phyloP scores from a whole-genome alignment of 2,888 invertebrate genomes.

The Barypeithes pellucidus region DNA sequence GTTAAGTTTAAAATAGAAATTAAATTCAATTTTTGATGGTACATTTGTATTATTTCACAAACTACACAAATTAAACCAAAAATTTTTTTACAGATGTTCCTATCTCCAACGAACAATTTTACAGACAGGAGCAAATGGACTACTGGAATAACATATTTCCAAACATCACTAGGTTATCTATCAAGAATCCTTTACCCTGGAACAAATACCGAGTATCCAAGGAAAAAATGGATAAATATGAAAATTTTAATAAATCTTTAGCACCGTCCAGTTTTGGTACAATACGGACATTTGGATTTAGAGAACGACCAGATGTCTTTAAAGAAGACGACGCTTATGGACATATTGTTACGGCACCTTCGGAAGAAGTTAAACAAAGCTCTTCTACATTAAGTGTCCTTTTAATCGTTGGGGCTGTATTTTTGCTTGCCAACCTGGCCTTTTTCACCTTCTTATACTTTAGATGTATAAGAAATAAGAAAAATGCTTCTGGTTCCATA shows the following conservation, averaged over 20 bases:
- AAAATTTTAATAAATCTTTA: slow-evolving; percentile 58
- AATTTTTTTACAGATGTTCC: slow-evolving; percentile 78
- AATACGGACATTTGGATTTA: slow-evolving; percentile 17
- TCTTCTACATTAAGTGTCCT: slow-evolving; percentile 75
- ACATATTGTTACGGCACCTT: slow-evolving; percentile 67
- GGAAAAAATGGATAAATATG: slow-evolving; percentile 55
- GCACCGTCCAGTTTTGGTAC: slow-evolving; percentile 22
- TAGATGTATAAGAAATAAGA: slow-evolving; percentile 75
- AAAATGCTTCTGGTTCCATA: slow-evolving; percentile 62
- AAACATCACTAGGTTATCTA: slow-evolving; percentile 73
- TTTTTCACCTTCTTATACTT: slow-evolving; percentile 80
- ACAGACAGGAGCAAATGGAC: slow-evolving; percentile 83
- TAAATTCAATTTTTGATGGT: too few relatives aligned
- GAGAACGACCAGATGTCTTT: not conserved
- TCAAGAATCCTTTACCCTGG: slow-evolving; percentile 55
- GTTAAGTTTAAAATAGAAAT: too few relatives aligned
- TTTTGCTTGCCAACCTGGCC: slow-evolving; percentile 82
- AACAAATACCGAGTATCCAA: slow-evolving; percentile 29
- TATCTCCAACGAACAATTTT: slow-evolving; percentile 81
- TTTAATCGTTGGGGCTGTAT: slow-evolving; percentile 79
- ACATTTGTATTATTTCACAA: too few relatives aligned
- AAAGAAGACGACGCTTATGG: slow-evolving; percentile 59
- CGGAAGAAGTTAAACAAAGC: slow-evolving; percentile 63
- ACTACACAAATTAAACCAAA: too few relatives aligned
- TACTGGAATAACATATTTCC: slow-evolving; percentile 92